Percentiles rank a stretch among this genome's conserved stretches.
Evolutionary conservation across 37 sponge, comb jelly and placozoan genomes (phyloP).

Genomic region (Oscarella lobularis): DNA sequence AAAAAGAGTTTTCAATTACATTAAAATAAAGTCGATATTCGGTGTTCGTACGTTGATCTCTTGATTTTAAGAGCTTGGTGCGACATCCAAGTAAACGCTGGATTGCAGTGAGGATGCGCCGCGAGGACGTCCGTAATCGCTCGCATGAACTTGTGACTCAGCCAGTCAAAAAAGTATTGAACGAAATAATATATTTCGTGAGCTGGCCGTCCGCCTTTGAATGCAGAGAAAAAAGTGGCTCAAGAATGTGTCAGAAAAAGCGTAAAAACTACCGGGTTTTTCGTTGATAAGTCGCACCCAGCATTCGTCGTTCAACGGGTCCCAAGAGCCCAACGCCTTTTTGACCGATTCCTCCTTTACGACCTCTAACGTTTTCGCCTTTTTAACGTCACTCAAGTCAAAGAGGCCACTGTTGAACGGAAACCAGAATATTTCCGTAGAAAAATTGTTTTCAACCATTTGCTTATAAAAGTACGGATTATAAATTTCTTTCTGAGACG

Average conservation of each 20-base stretch:
- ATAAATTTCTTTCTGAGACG: background rate
- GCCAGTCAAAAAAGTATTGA: background rate
- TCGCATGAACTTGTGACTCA: background rate
- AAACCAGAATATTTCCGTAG: conserved; percentile 1
- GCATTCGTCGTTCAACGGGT: background rate
- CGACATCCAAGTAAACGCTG: too few relatives aligned
- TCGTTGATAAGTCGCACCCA: background rate
- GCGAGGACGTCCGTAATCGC: background rate
- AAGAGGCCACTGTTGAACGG: background rate
- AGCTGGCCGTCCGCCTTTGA: too few relatives aligned
- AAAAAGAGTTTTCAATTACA: too few relatives aligned
- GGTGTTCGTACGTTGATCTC: too few relatives aligned
- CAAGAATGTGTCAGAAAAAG: too few relatives aligned
- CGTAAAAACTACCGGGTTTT: background rate
- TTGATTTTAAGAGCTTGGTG: too few relatives aligned
- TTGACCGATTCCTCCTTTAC: background rate
- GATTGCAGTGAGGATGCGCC: background rate
- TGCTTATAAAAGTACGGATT: background rate
- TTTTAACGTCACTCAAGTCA: background rate
- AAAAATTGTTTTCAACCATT: background rate
- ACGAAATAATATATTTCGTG: background rate
- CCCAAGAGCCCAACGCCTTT: background rate
- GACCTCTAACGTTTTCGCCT: background rate
- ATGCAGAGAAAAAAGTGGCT: too few relatives aligned
- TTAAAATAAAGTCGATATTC: too few relatives aligned